Conservation (phyloP, 1,140 invertebrate species). For the Luehdorfia chinensis region DNA sequence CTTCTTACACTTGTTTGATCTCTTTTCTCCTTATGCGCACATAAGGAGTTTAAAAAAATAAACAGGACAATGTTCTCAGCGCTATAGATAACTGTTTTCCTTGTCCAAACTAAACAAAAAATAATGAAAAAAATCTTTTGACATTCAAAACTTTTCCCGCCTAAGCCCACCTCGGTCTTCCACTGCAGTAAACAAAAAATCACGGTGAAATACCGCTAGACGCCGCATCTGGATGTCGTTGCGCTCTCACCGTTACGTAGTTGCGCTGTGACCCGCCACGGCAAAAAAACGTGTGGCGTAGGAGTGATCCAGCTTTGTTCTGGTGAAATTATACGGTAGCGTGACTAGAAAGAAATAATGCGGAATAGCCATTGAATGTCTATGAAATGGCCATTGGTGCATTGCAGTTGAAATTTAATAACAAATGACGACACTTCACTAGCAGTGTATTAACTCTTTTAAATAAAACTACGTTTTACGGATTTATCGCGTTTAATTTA, state of each 20-base stretch:
- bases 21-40: no score
- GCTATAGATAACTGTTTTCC: not conserved
- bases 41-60: no score
- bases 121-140: slow-evolving; percentile 3
- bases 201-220: slow-evolving; percentile 59
- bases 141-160: slow-evolving; percentile 20
- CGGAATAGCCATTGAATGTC: slow-evolving; percentile 25
- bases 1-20: no score
- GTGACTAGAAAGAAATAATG: no score
- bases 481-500: no score
- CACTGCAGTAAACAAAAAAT: slow-evolving; percentile 46
- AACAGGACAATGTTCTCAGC: no score
- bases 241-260: slow-evolving; percentile 56
- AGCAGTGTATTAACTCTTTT: no score
- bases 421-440: no score
- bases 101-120: not conserved
- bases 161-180: slow-evolving; percentile 23
- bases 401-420: no score
- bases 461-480: no score
- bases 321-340: slow-evolving; percentile 47
- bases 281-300: slow-evolving; percentile 51
- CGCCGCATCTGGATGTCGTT: slow-evolving; percentile 64
- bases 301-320: slow-evolving; percentile 47
- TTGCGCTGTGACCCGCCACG: slow-evolving; percentile 37
- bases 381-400: no score